Evolutionary conservation across 2,888 invertebrate species (phyloP), one percentile per base, ranked within the genome.

Genomic region (Drosophila anceps): DNA sequence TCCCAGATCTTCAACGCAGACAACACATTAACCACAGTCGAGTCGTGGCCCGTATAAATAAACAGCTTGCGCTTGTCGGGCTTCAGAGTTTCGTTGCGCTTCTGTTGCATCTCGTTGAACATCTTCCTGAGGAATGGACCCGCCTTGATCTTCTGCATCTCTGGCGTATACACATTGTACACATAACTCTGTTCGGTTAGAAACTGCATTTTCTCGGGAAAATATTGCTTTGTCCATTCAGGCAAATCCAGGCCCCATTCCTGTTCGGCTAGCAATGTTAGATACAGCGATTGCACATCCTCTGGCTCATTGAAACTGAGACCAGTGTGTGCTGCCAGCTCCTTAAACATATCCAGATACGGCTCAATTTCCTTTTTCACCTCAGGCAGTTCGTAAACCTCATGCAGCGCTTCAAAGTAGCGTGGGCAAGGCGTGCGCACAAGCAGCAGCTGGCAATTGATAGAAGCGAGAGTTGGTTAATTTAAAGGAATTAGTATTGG

Each of bases 1-100:
- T 96, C 94, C 95, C 95, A 96, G 7, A 96, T 93, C 48, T 94
- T 94, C 41, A 97, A 91, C 0, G 95, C 94, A 27, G 94, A 93
- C 59, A 96, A 91, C 50, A 96, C 91, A 80, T 95, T 95, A 0
- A 95, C 94, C 7, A 97, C 93, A 0, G 96, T 96, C 0, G 96
- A 95, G 91, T 97, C 97, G 88, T 97, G 97, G 0, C 95, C 96
- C 0, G 95, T 94, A 85, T 95, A 96, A 65, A 96, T 93, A 77
- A 94, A 95, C 65, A 96, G 93, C 91, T 95, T 96, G 13, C 94
- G 93, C 4, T 91, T 88, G 15, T 90, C 85, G 1, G 94, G 94
- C 46, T 91, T 90, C 4, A 94, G 71, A 4, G 88, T 93, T 12
- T 92, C 93, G 8, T 93, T 91, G 2, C 92, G 92, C 83, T 94